Evolutionary conservation across 1,140 invertebrate species (phyloP).

Genomic region (Liolophura sinensis): DNA sequence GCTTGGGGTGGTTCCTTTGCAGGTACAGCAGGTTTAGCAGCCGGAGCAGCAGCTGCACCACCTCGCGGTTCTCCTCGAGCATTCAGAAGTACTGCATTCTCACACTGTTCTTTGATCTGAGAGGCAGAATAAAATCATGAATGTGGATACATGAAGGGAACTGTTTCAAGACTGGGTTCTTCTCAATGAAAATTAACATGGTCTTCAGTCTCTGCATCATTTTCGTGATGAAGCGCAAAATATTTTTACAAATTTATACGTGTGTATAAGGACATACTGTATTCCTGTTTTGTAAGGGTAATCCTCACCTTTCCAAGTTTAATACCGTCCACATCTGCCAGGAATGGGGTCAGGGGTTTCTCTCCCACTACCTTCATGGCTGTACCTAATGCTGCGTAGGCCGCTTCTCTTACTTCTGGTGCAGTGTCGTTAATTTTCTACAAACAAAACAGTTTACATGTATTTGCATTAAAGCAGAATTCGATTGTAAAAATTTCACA

Average conservation of each 20-base stretch:
- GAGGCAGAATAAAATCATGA: too few species aligned
- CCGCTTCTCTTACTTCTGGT: conserved; percentile 58
- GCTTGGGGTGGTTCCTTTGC: conserved; percentile 23
- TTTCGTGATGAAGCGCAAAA: too few species aligned
- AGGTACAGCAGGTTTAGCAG: conserved; percentile 51
- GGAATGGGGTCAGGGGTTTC: conserved; percentile 82
- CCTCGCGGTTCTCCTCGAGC: conserved; percentile 53
- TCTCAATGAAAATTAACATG: too few species aligned
- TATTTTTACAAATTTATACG: too few species aligned
- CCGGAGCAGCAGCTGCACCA: conserved; percentile 25
- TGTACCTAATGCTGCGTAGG: conserved; percentile 84
- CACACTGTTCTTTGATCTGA: conserved; percentile 88
- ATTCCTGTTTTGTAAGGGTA: not conserved
- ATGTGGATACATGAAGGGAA: not conserved
- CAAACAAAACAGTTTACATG: conserved; percentile 15
- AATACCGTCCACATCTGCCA: conserved; percentile 81
- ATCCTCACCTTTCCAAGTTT: conserved; percentile 83
- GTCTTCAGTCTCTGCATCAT: too few species aligned
- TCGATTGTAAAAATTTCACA: not conserved
- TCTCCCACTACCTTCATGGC: conserved; percentile 93
- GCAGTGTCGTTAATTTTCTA: conserved; percentile 75
- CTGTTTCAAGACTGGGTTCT: not conserved
- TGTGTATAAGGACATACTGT: too few species aligned
- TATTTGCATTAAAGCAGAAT: not conserved
- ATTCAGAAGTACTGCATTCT: conserved; percentile 85